These are phyloP conservation scores for Melitaea cinxia DNA, from an alignment of 1,140 invertebrate species.

Conservation along the genomic window DNA sequence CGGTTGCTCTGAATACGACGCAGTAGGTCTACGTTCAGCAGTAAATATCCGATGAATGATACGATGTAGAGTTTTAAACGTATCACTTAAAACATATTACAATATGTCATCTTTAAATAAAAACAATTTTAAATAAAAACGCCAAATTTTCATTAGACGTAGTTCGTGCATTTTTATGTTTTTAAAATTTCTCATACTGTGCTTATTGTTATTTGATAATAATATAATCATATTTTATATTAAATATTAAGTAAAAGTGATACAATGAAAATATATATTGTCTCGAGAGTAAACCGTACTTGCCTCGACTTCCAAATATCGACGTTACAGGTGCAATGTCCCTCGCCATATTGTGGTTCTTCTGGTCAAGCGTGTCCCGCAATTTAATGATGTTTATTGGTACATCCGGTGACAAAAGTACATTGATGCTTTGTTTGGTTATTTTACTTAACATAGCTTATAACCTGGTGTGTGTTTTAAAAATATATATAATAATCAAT, in stretches of 20 bases:
- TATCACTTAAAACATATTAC: too few relatives aligned
- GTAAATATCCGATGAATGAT: too few relatives aligned
- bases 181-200: too few relatives aligned
- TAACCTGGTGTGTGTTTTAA: not conserved
- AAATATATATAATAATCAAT: too few relatives aligned
- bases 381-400: conserved; percentile 64
- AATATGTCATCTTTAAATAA: too few relatives aligned
- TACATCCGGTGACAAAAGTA: conserved; percentile 38
- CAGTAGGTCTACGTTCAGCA: too few relatives aligned
- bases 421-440: not conserved
- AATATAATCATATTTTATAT: not conserved
- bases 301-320: conserved; percentile 4
- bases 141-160: too few relatives aligned
- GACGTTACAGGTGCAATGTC: conserved; percentile 3
- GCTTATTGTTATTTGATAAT: too few relatives aligned
- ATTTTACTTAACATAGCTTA: not conserved
- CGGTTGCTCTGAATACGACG: too few relatives aligned
- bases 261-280: conserved; percentile 7
- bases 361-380: conserved; percentile 47
- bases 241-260: not conserved
- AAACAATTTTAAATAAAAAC: too few relatives aligned
- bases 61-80: too few relatives aligned
- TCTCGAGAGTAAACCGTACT: conserved; percentile 9
- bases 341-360: conserved; percentile 46
- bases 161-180: too few relatives aligned